Percentiles rank a stretch among this genome's conserved stretches.
These are phyloP conservation scores for Monoplex corrugatus DNA, from an alignment of 2,888 invertebrate genomes.

Conservation along the genomic window DNA sequence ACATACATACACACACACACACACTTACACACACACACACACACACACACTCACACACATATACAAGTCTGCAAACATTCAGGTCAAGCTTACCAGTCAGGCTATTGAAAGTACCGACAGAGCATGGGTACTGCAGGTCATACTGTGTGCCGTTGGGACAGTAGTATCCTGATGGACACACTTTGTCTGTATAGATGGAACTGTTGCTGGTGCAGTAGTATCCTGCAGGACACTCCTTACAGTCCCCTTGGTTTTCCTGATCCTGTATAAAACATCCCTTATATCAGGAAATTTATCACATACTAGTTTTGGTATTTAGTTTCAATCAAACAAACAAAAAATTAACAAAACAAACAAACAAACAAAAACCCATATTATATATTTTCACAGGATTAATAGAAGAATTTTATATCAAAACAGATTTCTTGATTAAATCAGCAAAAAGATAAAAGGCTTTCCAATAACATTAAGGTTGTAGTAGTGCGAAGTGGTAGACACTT, in stretches of 20 bases:
- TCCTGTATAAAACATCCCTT: constrained; percentile 63
- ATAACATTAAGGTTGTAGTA: too few relatives aligned
- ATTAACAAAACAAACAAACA: too few relatives aligned
- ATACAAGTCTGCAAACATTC: background rate
- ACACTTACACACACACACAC: constrained; percentile 25
- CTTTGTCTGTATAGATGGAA: constrained; percentile 70
- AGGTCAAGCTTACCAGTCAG: constrained; percentile 76
- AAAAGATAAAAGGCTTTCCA: too few relatives aligned
- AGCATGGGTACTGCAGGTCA: constrained; percentile 72
- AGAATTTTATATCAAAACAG: too few relatives aligned
- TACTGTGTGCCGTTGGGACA: constrained; percentile 71
- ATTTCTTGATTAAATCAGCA: too few relatives aligned
- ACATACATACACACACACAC: constrained; percentile 13
- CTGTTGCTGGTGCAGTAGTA: constrained; percentile 75
- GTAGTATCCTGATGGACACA: constrained; percentile 79
- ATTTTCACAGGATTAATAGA: too few relatives aligned
- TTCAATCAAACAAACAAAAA: too few relatives aligned
- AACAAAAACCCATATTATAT: too few relatives aligned
- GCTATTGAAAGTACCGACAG: constrained; percentile 78
- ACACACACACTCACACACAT: constrained; percentile 27
- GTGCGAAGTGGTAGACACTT: too few relatives aligned
- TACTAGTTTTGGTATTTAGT: too few relatives aligned
- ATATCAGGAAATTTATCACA: too few relatives aligned
- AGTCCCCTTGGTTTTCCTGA: constrained; percentile 67
- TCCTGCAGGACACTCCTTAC: constrained; percentile 74